Percentiles rank a stretch among this genome's conserved stretches.
Evolutionary conservation across 2,113 vertebrate genomes (phyloP).

Genomic region (Camarhynchus parvulus): DNA sequence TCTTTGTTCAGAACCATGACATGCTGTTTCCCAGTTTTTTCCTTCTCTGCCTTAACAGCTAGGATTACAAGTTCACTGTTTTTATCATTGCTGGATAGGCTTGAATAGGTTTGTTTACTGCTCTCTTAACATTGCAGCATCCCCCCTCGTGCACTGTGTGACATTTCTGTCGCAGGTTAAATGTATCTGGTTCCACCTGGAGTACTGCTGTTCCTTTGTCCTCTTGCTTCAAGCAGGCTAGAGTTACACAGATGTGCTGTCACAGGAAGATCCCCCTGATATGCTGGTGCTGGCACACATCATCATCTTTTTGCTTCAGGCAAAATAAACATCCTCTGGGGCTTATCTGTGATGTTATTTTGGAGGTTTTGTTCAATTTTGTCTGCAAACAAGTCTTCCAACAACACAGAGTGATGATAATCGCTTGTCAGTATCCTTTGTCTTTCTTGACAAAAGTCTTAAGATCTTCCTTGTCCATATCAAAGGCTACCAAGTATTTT

Average conservation of each 20-base stretch:
- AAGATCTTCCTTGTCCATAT: not conserved
- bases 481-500: not conserved
- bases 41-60: not conserved
- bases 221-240: slow-evolving; percentile 9
- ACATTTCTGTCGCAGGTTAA: slow-evolving; percentile 22
- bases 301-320: slow-evolving; percentile 35
- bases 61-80: not conserved
- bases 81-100: slow-evolving; percentile 28
- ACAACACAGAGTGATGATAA: not conserved
- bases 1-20: not conserved
- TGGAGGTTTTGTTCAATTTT: not conserved
- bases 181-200: slow-evolving; percentile 5
- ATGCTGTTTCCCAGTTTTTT: not conserved
- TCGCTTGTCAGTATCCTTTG: not conserved
- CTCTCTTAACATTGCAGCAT: not conserved
- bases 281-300: slow-evolving; percentile 24
- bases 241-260: slow-evolving; percentile 58
- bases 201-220: slow-evolving; percentile 27
- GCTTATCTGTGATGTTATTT: slow-evolving; percentile 45
- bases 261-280: slow-evolving; percentile 14
- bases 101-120: slow-evolving; percentile 25
- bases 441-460: not conserved
- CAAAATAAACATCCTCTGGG: slow-evolving; percentile 50
- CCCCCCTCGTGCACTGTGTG: not conserved
- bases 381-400: not conserved